Evolutionary conservation across 2,113 vertebrate genomes (phyloP).

Genomic region (Semicossyphus pulcher): DNA sequence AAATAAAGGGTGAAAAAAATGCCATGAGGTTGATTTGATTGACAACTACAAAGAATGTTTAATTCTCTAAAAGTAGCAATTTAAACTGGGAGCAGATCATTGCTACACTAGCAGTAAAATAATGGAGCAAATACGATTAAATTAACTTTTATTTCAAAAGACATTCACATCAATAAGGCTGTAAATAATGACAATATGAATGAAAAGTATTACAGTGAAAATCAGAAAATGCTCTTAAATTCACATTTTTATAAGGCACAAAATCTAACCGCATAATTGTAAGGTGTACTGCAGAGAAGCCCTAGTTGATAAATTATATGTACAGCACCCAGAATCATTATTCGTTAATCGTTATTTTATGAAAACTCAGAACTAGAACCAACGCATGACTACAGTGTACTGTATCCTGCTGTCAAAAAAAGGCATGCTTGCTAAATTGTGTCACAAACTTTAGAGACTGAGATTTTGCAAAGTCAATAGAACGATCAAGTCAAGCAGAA

Average conservation of each 20-base stretch:
- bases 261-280: neutral
- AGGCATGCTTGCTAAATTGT: no score
- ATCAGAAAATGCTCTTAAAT: slow-evolving; percentile 10
- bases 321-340: neutral
- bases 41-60: no score
- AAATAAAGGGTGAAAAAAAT: slow-evolving; percentile 77
- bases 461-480: no score
- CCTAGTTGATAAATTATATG: neutral
- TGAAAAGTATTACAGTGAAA: slow-evolving; percentile 2
- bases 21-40: neutral
- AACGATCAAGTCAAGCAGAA: no score
- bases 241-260: slow-evolving; percentile 49
- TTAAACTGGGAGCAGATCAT: no score
- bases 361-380: neutral
- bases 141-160: slow-evolving; percentile 51
- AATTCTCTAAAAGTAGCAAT: no score
- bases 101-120: neutral
- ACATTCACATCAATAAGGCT: slow-evolving; percentile 33
- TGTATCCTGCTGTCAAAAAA: neutral
- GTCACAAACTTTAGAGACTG: no score
- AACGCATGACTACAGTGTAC: neutral
- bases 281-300: neutral
- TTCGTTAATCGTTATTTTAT: slow-evolving; percentile 47
- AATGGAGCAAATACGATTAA: neutral
- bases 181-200: neutral